Evolutionary conservation across 2,113 vertebrate genomes (phyloP).

Genomic region (Perccottus glenii): DNA sequence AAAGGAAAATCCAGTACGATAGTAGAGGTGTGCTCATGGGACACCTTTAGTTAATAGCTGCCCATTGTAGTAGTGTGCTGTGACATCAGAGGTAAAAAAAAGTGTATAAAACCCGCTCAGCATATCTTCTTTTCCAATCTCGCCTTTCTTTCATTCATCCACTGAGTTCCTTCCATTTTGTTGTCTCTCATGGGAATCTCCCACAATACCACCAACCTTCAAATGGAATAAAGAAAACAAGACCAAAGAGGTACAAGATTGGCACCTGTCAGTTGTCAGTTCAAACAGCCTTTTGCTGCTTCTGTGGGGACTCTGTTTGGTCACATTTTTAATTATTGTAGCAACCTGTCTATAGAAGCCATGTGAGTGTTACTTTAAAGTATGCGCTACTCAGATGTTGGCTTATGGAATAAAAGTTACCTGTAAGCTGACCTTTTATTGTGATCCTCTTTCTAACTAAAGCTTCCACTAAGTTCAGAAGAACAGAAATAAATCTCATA

Average conservation of each 20-base stretch:
- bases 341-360: too few species aligned
- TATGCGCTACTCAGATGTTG: background rate
- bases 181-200: constrained; percentile 3
- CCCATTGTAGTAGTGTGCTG: background rate
- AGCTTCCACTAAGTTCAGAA: constrained; percentile 31
- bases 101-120: background rate
- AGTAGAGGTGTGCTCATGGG: background rate
- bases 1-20: background rate
- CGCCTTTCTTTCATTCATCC: background rate
- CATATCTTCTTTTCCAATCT: background rate
- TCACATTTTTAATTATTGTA: too few species aligned
- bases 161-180: background rate
- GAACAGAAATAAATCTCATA: constrained; percentile 26
- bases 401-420: constrained; percentile 21
- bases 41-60: constrained; percentile 1
- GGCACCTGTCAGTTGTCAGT: constrained; percentile 11
- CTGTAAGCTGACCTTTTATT: constrained; percentile 30
- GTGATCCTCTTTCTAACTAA: constrained; percentile 24
- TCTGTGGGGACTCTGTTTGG: background rate
- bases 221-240: constrained; percentile 16
- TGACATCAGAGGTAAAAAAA: constrained; percentile 16
- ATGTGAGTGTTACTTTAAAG: too few species aligned
- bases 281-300: background rate
- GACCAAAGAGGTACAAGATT: background rate
- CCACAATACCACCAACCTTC: constrained; percentile 1